Conservation (phyloP, 64 coral and sea anemone species). For the Pocillopora verrucosa region DNA sequence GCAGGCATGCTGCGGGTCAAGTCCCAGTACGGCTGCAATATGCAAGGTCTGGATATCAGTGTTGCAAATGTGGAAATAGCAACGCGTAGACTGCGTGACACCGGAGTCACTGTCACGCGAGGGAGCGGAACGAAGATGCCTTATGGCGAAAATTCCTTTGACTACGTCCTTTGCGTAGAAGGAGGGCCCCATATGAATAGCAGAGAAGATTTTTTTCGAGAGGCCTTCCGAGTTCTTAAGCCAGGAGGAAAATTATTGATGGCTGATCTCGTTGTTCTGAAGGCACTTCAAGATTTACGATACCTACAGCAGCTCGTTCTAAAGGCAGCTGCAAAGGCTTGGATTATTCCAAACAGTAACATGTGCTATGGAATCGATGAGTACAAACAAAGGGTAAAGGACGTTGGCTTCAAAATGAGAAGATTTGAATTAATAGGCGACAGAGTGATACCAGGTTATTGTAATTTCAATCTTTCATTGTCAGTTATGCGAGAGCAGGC, state of each 20-base stretch:
- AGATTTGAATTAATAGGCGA: constrained; percentile 57
- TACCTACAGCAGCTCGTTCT: background rate
- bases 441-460: constrained; percentile 15
- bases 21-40: no score
- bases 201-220: constrained; percentile 57
- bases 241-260: constrained; percentile 55
- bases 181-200: background rate
- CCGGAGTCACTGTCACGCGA: no score
- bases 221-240: constrained; percentile 49
- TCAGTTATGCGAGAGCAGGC: constrained; percentile 57
- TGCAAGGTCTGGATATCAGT: no score
- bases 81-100: no score
- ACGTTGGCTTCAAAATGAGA: constrained; percentile 36
- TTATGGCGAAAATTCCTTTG: background rate
- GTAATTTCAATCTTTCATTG: constrained; percentile 47
- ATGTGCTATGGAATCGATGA: constrained; percentile 42
- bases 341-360: constrained; percentile 32
- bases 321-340: background rate
- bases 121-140: constrained; percentile 47
- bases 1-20: no score
- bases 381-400: constrained; percentile 18
- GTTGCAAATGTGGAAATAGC: no score
- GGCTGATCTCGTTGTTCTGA: constrained; percentile 15
- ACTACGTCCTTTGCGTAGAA: no score
- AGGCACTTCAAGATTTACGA: background rate